Conservation (phyloP, 2,888 invertebrate species). For the Antheraea yamamai region DNA sequence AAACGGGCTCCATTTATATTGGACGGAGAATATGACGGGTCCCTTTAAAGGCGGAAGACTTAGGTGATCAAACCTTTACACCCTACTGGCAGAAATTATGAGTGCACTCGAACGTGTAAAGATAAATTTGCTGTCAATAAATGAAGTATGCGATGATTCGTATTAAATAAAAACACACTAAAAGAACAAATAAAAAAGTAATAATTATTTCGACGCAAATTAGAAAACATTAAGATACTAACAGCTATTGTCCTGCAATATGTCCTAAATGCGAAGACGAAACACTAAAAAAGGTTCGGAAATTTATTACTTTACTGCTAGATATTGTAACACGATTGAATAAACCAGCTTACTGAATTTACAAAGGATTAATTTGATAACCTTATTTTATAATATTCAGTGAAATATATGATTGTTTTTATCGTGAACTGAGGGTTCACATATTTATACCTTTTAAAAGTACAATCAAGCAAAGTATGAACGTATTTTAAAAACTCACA, state of each 20-base stretch:
- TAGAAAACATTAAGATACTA: conserved; percentile 37
- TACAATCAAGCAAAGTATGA: too few relatives aligned
- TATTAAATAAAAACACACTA: background rate
- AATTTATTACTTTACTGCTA: too few relatives aligned
- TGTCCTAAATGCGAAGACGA: conserved; percentile 37
- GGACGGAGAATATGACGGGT: conserved; percentile 48
- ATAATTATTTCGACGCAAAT: conserved; percentile 23
- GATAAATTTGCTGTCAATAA: conserved; percentile 47
- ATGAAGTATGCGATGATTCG: conserved; percentile 22
- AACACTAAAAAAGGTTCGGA: conserved; percentile 47
- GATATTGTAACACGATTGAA: too few relatives aligned
- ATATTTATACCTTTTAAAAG: too few relatives aligned
- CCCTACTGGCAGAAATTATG: conserved; percentile 52
- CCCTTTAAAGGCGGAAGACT: conserved; percentile 49
- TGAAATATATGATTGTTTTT: too few relatives aligned
- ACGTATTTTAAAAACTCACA: too few relatives aligned
- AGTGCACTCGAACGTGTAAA: conserved; percentile 57
- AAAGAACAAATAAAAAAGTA: conserved; percentile 12
- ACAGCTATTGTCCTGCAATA: conserved; percentile 30
- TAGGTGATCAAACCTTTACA: conserved; percentile 55
- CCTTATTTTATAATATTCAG: too few relatives aligned
- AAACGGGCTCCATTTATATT: conserved; percentile 41
- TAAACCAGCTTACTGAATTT: too few relatives aligned
- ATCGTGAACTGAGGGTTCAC: too few relatives aligned
- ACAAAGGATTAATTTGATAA: too few relatives aligned